A percentile compares a stretch with the other conserved stretches of the same genome.
Evolutionary conservation across 2,797 vertebrate genomes (phyloP).

Genomic region (Tenualosa ilisha): DNA sequence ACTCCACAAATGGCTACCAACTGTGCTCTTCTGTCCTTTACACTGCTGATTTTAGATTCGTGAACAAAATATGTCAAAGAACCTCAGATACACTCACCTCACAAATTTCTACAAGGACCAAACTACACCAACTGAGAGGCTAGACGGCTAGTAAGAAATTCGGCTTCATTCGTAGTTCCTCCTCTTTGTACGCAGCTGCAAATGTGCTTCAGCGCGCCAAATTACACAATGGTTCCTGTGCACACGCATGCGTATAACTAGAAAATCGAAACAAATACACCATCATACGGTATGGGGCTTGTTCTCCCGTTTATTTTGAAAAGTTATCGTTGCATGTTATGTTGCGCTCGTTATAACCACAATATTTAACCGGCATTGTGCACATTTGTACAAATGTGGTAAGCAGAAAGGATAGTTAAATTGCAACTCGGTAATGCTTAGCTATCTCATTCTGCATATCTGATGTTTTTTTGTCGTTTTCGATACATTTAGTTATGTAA

Average conservation of each 20-base stretch:
- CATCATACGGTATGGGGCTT: not conserved
- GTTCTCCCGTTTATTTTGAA: not conserved
- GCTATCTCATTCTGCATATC: not conserved
- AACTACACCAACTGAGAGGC: slow-evolving; percentile 13
- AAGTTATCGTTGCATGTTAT: not conserved
- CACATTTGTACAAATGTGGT: too few relatives aligned
- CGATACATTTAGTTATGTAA: not conserved
- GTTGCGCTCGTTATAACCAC: too few relatives aligned
- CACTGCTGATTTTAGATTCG: not conserved
- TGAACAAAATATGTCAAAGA: not conserved
- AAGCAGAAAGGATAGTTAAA: too few relatives aligned
- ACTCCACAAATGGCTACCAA: not conserved
- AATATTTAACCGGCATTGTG: not conserved
- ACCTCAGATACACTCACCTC: not conserved
- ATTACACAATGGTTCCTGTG: slow-evolving; percentile 62
- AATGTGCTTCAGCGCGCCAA: slow-evolving; percentile 64
- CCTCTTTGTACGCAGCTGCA: not conserved
- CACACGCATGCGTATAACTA: slow-evolving; percentile 29
- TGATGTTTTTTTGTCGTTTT: not conserved
- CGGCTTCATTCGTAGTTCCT: slow-evolving; percentile 1
- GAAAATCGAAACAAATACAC: not conserved
- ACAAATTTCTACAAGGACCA: not conserved
- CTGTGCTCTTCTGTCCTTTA: not conserved
- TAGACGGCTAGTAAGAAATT: not conserved
- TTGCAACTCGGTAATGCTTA: too few relatives aligned